Evolutionary conservation across 2,797 vertebrate genomes (phyloP).

Genomic region (Poecilia wingei): DNA sequence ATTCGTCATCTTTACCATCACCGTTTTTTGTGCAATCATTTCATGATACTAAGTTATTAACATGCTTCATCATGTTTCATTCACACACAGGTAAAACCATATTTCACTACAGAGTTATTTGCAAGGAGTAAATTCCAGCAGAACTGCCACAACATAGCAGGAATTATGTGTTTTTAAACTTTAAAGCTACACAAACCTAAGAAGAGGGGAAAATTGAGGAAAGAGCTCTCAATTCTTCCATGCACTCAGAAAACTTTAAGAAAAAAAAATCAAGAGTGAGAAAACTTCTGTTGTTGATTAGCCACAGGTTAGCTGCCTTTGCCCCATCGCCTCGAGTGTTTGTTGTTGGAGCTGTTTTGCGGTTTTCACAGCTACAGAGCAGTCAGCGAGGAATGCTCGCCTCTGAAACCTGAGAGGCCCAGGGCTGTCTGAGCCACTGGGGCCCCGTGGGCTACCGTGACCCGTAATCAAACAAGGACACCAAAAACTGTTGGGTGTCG

Average conservation of each 20-base stretch:
- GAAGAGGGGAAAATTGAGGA: background rate
- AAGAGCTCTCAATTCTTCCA: constrained; percentile 16
- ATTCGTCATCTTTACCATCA: background rate
- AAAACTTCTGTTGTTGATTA: constrained; percentile 68
- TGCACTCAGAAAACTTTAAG: constrained; percentile 10
- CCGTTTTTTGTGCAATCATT: constrained; percentile 5
- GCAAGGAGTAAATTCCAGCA: constrained; percentile 32
- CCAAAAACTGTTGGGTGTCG: constrained; percentile 16
- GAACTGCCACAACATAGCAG: constrained; percentile 33
- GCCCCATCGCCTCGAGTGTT: constrained; percentile 70
- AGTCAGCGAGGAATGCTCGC: constrained; percentile 78
- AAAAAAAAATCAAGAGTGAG: constrained; percentile 4
- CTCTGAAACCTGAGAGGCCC: constrained; percentile 79
- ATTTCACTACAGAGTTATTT: constrained; percentile 42
- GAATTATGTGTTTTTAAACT: constrained; percentile 38
- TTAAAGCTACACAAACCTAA: constrained; percentile 25
- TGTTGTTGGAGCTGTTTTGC: constrained; percentile 79
- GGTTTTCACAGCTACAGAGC: constrained; percentile 84
- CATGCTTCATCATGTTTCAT: constrained; percentile 24
- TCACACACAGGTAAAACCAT: constrained; percentile 25
- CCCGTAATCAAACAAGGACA: constrained; percentile 64
- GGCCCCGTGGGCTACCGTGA: constrained; percentile 72
- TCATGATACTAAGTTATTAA: constrained; percentile 22
- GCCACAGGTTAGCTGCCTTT: constrained; percentile 61
- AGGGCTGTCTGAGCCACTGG: constrained; percentile 67